phyloP scores from a whole-genome alignment of 2,797 vertebrate genomes.

The Parambassis ranga region DNA sequence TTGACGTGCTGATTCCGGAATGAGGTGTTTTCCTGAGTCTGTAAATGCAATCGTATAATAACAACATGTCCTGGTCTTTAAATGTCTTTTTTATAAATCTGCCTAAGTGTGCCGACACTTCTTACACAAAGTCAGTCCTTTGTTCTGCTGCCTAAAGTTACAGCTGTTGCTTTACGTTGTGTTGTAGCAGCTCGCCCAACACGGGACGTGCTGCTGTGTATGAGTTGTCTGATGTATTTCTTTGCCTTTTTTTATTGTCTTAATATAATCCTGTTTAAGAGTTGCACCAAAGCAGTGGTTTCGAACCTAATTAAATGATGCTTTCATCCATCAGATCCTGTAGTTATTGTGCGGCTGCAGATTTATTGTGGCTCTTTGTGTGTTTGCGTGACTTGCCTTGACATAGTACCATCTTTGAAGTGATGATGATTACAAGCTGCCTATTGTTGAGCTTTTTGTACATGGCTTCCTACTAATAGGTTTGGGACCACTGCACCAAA shows the following conservation, averaged over 20 bases:
- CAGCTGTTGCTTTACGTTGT: constrained; percentile 37
- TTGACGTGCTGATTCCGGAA: constrained; percentile 26
- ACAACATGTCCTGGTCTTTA: constrained; percentile 55
- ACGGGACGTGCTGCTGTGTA: constrained; percentile 69
- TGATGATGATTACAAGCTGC: constrained; percentile 63
- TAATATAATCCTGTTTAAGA: constrained; percentile 68
- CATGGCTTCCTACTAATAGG: constrained; percentile 60
- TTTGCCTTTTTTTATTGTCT: constrained; percentile 59
- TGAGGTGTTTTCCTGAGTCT: constrained; percentile 41
- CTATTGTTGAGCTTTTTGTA: constrained; percentile 56
- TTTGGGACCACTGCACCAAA: constrained; percentile 73
- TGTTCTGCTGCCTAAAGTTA: constrained; percentile 43
- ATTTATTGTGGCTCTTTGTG: constrained; percentile 47
- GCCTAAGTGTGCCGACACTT: constrained; percentile 62
- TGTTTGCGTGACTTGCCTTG: constrained; percentile 58
- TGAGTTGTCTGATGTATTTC: constrained; percentile 62
- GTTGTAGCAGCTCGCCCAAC: constrained; percentile 33
- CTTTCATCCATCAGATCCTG: constrained; percentile 38
- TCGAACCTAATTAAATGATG: constrained; percentile 61
- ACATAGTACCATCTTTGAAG: constrained; percentile 60
- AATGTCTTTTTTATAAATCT: constrained; percentile 58
- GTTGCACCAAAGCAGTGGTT: constrained; percentile 75
- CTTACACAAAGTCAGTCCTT: constrained; percentile 62
- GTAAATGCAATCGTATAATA: constrained; percentile 63
- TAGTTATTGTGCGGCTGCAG: constrained; percentile 44